phyloP scores from a whole-genome alignment of 2,888 invertebrate species.

The Scaeva pyrastri region DNA sequence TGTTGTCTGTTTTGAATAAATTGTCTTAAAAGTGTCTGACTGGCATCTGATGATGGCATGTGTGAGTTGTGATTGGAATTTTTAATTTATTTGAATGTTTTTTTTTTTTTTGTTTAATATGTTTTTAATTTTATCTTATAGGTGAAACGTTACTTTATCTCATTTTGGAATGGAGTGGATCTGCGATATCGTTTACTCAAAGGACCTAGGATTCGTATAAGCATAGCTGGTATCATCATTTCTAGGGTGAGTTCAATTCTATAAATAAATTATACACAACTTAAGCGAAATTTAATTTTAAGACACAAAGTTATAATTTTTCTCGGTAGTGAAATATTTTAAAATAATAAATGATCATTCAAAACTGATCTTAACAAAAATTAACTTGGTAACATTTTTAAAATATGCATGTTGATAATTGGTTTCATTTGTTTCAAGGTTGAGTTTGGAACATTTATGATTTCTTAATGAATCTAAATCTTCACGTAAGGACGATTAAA shows the following conservation, averaged over 20 bases:
- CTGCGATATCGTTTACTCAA: slow-evolving; percentile 95
- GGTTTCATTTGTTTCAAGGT: no score
- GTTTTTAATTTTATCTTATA: slow-evolving; percentile 82
- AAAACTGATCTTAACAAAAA: no score
- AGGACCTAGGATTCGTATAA: slow-evolving; percentile 95
- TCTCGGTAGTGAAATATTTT: no score
- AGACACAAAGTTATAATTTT: no score
- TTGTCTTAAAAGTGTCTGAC: slow-evolving; percentile 26
- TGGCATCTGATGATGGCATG: slow-evolving; percentile 9
- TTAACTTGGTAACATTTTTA: no score
- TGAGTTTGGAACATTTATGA: no score
- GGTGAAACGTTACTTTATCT: slow-evolving; percentile 96
- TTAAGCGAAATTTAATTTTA: no score
- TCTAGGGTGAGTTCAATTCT: slow-evolving; percentile 90
- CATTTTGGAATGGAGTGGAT: slow-evolving; percentile 98
- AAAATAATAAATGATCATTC: no score
- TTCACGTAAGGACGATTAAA: no score
- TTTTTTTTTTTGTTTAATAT: slow-evolving; percentile 5
- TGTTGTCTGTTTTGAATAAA: slow-evolving; percentile 24
- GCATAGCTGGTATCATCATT: slow-evolving; percentile 97
- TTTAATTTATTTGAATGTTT: slow-evolving; percentile 42
- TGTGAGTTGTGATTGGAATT: slow-evolving; percentile 73
- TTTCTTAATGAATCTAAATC: no score
- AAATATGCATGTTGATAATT: no score
- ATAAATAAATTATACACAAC: no score